Base-by-base conservation (phyloP, 2,888 invertebrate genomes). In the Elegia similella region DNA sequence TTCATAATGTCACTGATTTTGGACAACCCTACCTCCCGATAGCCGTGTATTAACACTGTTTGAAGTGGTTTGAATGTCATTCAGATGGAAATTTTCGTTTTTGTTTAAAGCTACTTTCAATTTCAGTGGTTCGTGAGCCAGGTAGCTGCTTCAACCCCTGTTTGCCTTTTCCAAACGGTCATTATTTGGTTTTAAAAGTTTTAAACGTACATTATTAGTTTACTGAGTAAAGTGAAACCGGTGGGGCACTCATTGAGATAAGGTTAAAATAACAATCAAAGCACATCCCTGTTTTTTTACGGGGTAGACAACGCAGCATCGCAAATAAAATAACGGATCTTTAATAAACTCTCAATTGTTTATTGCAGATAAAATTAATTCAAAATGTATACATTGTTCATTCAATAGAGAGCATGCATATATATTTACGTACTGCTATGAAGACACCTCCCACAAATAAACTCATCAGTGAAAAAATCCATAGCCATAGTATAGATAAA, bases 51-150 rank as follows among this genome's bases (percentile, higher is more conserved):
- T 67, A 62, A 65, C 66, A 59, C 66, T 70, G 77, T 80, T 83
- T 80, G 78, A 80, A 80, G 77, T 80, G 70, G 64, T 63, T 66
- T 65, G 64, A 70, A 72, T 72, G 63, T 70, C 67, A 80, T 80
- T 83, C 81, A 75, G 80, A 82, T 82, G 84, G 81, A 83, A 84
- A 87, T 86, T 78, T 72, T 61, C 65, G 71, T 73, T 79, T 78
- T 76, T 72, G 73, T 74, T 73, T 68, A 63, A 68, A 69, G 60
- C 47, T 59, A 53, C 61, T 65, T 71, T 66, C 66, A 66, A 67
- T 74, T 68, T 62, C 58, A 55, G 54, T 61, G 66, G 62, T 10
- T 47, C 38, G 48, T 29, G 23, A 65, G 66, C 69, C 15, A 15
- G 48, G 48, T 30, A 13, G 30, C 46, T n/a, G 8, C 0, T 23